Percentiles rank a stretch among this genome's conserved stretches.
phyloP scores from a whole-genome alignment of 1,140 invertebrate species.

The Drosophila sp. region DNA sequence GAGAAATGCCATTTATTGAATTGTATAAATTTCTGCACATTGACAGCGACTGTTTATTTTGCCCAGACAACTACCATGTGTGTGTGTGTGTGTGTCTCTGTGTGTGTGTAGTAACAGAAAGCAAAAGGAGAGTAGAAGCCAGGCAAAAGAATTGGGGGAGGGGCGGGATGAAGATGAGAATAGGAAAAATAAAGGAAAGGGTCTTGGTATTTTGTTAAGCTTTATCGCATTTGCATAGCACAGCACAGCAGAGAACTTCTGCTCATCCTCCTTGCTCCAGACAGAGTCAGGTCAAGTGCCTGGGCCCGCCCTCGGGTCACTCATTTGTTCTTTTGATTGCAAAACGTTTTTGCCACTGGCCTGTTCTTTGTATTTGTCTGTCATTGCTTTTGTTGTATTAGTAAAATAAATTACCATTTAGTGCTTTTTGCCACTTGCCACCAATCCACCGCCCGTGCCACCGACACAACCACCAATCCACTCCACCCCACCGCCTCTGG shows the following conservation, averaged over 20 bases:
- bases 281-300: constrained; percentile 64
- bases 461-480: neutral
- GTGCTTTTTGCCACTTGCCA: constrained; percentile 76
- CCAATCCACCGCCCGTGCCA: constrained; percentile 14
- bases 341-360: constrained; percentile 59
- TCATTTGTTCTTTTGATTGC: constrained; percentile 82
- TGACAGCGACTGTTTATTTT: constrained; percentile 79
- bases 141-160: neutral
- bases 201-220: constrained; percentile 68
- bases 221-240: constrained; percentile 78
- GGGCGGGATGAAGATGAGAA: neutral
- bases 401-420: constrained; percentile 82
- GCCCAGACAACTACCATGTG: constrained; percentile 43
- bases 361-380: constrained; percentile 36
- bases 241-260: neutral
- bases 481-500: constrained; percentile 18
- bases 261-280: constrained; percentile 28
- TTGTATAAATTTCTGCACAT: constrained; percentile 82
- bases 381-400: constrained; percentile 74
- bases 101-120: neutral
- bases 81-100: constrained; percentile 40
- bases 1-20: constrained; percentile 81
- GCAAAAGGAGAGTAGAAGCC: neutral
- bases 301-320: constrained; percentile 70
- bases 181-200: constrained; percentile 1